Evolutionary conservation across 2,888 invertebrate genomes (phyloP).

Genomic region (Glaucopsyche alexis): DNA sequence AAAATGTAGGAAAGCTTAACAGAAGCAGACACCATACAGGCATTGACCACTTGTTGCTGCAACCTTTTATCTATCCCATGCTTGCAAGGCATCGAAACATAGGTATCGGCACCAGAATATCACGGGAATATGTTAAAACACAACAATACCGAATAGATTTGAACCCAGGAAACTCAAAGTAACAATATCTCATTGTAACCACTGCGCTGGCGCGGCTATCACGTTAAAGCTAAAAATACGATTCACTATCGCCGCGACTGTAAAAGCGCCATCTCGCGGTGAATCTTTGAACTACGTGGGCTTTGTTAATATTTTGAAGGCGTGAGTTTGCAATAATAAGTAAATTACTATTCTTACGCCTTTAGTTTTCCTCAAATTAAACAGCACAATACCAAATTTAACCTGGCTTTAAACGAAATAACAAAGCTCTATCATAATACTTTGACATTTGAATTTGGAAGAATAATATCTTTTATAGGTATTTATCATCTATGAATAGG

Average conservation of each 20-base stretch:
- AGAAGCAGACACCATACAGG: conserved; percentile 70
- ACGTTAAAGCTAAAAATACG: neutral
- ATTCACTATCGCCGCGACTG: conserved; percentile 11
- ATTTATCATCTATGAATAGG: too few species aligned
- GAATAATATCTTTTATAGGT: too few species aligned
- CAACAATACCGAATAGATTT: conserved; percentile 22
- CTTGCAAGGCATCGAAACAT: conserved; percentile 51
- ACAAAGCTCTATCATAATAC: neutral
- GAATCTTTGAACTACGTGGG: neutral
- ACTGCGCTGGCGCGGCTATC: conserved; percentile 22
- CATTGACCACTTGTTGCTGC: conserved; percentile 72
- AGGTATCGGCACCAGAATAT: conserved; percentile 50
- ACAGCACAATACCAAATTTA: too few species aligned
- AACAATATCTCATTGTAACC: neutral
- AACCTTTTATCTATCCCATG: conserved; percentile 67
- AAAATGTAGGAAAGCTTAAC: conserved; percentile 67
- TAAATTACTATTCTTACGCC: too few species aligned
- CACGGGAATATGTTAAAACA: conserved; percentile 46
- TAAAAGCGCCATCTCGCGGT: conserved; percentile 21
- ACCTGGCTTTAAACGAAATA: neutral
- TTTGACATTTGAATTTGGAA: too few species aligned
- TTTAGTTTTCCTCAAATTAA: too few species aligned
- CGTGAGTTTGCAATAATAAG: neutral
- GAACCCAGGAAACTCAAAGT: conserved; percentile 34
- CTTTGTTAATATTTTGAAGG: neutral